Conservation (phyloP, 92 coral and sea anemone species). For the Galaxea fascicularis region DNA sequence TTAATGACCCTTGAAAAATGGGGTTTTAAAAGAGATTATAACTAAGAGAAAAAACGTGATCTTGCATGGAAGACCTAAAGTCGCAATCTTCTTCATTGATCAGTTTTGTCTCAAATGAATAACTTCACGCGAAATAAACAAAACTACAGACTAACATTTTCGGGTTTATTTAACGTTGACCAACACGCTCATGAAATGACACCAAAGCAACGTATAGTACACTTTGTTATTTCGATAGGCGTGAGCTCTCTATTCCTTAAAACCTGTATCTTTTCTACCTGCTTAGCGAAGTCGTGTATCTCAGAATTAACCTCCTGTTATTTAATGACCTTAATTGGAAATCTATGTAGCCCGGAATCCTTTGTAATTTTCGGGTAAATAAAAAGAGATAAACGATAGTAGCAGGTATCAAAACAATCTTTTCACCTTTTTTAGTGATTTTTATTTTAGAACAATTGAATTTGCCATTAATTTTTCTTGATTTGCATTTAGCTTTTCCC, state of each 20-base stretch:
- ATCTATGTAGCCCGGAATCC: conserved; percentile 24
- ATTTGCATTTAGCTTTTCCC: not conserved
- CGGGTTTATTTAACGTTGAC: not conserved
- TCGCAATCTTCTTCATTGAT: not conserved
- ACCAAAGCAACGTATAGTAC: conserved; percentile 15
- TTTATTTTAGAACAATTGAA: conserved; percentile 15
- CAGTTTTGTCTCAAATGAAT: no score
- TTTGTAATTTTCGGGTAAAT: conserved; percentile 39
- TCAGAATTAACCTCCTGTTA: conserved; percentile 33
- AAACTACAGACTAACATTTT: not conserved
- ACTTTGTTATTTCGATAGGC: not conserved
- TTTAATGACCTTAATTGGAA: conserved; percentile 32
- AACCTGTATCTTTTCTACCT: not conserved
- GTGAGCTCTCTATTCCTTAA: not conserved
- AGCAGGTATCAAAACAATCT: conserved; percentile 36
- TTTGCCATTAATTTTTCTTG: conserved; percentile 3
- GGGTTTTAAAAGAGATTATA: not conserved
- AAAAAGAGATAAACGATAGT: conserved; percentile 17
- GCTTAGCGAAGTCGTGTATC: not conserved
- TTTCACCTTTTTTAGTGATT: conserved; percentile 20
- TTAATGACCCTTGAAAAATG: conserved; percentile 5
- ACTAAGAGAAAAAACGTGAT: not conserved
- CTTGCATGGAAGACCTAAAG: no score
- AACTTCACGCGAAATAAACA: not conserved
- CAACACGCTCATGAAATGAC: not conserved